A percentile compares a stretch with the other conserved stretches of the same genome.
Evolutionary conservation across 2,113 vertebrate genomes (phyloP).

Genomic region (Rafetus swinhoei): DNA sequence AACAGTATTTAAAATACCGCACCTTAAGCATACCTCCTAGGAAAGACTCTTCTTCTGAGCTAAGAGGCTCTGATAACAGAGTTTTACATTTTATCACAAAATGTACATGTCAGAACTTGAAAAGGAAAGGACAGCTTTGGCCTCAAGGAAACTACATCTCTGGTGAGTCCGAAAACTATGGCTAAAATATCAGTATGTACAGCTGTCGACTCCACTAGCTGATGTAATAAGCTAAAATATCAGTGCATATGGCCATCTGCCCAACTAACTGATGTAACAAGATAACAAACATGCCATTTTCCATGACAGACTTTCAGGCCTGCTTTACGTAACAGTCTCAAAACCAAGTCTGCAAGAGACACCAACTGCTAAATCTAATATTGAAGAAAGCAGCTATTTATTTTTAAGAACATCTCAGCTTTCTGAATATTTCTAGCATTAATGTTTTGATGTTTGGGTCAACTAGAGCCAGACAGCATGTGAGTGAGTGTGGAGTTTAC

Average conservation of each 20-base stretch:
- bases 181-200: not conserved
- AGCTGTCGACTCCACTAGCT: slow-evolving; percentile 14
- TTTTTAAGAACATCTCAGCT: not conserved
- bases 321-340: slow-evolving; percentile 20
- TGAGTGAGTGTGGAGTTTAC: not conserved
- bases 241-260: not conserved
- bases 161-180: not conserved
- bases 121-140: slow-evolving; percentile 55
- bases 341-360: not conserved
- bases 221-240: not conserved
- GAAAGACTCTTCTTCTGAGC: slow-evolving; percentile 32
- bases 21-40: slow-evolving; percentile 36
- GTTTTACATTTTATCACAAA: slow-evolving; percentile 44
- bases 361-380: slow-evolving; percentile 28
- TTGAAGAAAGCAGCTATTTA: slow-evolving; percentile 43
- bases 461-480: not conserved
- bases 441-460: not conserved
- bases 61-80: slow-evolving; percentile 47
- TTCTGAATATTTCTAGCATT: not conserved
- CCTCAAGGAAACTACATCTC: slow-evolving; percentile 51
- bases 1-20: slow-evolving; percentile 30
- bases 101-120: slow-evolving; percentile 51
- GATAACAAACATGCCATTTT: not conserved
- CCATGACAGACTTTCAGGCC: slow-evolving; percentile 33
- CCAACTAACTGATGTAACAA: slow-evolving; percentile 2